Evolutionary conservation across 2,797 vertebrate species (phyloP).

Genomic region (Pseudopleuronectes americanus): DNA sequence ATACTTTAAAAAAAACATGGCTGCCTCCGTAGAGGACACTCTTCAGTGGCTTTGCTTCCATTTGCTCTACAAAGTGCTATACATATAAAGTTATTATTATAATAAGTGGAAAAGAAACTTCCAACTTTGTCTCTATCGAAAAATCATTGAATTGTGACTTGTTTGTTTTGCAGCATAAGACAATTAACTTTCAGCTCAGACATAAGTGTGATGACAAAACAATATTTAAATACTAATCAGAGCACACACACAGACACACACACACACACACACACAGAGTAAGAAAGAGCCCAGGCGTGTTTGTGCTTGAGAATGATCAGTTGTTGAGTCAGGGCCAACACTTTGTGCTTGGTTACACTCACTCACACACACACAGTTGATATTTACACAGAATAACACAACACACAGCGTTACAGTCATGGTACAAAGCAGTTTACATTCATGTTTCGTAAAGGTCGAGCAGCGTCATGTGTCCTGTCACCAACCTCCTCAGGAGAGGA

Average conservation of each 20-base stretch:
- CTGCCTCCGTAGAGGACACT: no score
- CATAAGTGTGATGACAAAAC: no score
- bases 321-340: conserved; percentile 60
- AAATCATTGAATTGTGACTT: no score
- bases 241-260: neutral
- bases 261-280: neutral
- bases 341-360: conserved; percentile 68
- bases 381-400: conserved; percentile 57
- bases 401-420: conserved; percentile 41
- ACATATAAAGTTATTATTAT: no score
- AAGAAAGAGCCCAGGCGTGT: conserved; percentile 37
- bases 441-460: conserved; percentile 54
- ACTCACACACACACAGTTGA: conserved; percentile 18
- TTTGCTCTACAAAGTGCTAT: no score
- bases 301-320: conserved; percentile 58
- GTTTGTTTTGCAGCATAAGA: no score
- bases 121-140: no score
- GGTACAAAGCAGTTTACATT: conserved; percentile 67
- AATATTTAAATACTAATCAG: no score
- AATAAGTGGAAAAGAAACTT: no score
- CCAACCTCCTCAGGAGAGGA: conserved; percentile 3
- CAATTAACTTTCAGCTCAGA: no score
- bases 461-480: conserved; percentile 32
- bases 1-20: no score
- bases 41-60: no score